A percentile compares a stretch with the other conserved stretches of the same genome.
Evolutionary conservation across 1,140 invertebrate genomes (phyloP).

Genomic region (Achroia grisella): DNA sequence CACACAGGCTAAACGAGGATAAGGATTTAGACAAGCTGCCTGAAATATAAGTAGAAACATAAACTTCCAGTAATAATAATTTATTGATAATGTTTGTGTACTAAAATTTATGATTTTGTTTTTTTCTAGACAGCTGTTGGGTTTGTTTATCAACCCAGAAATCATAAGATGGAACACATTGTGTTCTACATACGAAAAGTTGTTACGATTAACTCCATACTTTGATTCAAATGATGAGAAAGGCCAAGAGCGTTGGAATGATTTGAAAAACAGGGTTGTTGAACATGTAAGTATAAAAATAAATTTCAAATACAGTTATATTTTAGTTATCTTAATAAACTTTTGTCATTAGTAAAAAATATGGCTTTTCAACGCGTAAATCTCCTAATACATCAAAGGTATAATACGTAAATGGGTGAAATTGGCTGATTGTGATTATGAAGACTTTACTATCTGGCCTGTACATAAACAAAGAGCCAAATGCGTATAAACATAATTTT

Average conservation of each 20-base stretch:
- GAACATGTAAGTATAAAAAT: constrained; percentile 89
- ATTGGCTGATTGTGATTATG: too few species aligned
- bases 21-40: constrained; percentile 94
- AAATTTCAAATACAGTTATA: too few species aligned
- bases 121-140: constrained; percentile 84
- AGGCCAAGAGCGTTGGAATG: constrained; percentile 93
- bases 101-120: constrained; percentile 6
- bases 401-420: too few species aligned
- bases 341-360: too few species aligned
- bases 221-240: constrained; percentile 83
- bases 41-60: constrained; percentile 91
- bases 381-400: too few species aligned
- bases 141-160: constrained; percentile 95
- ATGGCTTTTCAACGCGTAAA: too few species aligned
- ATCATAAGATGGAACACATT: constrained; percentile 95
- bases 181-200: constrained; percentile 88
- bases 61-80: constrained; percentile 2
- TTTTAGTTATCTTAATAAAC: too few species aligned
- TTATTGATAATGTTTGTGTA: neutral
- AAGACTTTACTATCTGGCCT: too few species aligned
- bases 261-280: constrained; percentile 94
- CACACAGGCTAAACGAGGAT: constrained; percentile 92
- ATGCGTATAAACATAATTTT: too few species aligned
- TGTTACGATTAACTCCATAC: constrained; percentile 87
- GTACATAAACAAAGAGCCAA: too few species aligned